Conservation (phyloP, 2,797 vertebrate genomes). For the Acrossocheilus wenchowensis region DNA sequence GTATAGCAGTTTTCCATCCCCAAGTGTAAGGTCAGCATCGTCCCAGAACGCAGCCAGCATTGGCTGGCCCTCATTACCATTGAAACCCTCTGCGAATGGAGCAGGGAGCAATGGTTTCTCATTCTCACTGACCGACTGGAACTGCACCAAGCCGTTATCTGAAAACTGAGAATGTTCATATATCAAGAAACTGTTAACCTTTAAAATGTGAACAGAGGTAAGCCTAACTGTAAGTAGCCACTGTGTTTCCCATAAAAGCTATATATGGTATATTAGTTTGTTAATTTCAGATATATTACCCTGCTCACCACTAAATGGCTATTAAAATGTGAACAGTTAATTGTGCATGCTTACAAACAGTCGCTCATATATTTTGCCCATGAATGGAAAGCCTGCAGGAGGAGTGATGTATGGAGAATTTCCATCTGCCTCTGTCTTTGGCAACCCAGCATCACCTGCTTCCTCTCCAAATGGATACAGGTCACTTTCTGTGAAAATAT, state of each 20-base stretch:
- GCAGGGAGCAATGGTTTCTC: constrained; percentile 78
- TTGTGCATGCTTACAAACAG: constrained; percentile 78
- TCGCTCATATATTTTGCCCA: constrained; percentile 77
- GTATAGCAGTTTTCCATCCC: constrained; percentile 78
- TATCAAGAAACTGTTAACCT: neutral
- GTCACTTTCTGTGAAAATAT: constrained; percentile 72
- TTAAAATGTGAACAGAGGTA: neutral
- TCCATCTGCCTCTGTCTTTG: constrained; percentile 73
- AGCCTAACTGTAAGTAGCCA: neutral
- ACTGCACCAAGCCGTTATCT: constrained; percentile 84
- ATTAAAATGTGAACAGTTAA: neutral
- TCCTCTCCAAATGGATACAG: constrained; percentile 81
- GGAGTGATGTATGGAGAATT: constrained; percentile 82
- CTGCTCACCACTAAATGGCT: neutral
- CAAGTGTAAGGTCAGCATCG: constrained; percentile 80
- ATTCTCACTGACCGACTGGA: constrained; percentile 78
- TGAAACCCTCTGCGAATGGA: constrained; percentile 75
- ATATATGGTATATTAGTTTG: neutral
- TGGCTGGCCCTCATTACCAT: constrained; percentile 68
- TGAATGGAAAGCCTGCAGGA: constrained; percentile 76
- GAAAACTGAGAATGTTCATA: constrained; percentile 76
- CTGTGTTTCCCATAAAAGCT: neutral
- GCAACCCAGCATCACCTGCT: constrained; percentile 74
- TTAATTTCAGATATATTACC: neutral
- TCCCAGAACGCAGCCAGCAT: constrained; percentile 86